These are phyloP conservation scores for Melanerpes aurifrons DNA, from an alignment of 2,113 vertebrate species.

Conservation along the genomic window DNA sequence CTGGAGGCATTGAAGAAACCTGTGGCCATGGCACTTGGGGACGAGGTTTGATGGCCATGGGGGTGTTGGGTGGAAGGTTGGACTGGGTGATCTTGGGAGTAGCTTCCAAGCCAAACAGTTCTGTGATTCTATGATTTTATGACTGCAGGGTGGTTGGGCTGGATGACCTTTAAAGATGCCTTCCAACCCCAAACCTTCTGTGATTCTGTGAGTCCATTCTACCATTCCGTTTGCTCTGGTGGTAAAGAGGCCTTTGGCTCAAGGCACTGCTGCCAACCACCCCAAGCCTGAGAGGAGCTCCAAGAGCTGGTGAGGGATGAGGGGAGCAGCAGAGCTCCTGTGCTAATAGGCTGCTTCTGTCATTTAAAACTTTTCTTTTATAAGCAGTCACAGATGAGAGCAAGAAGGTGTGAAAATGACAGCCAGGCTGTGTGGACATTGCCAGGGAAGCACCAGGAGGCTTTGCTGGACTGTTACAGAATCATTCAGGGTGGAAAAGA, in stretches of 20 bases:
- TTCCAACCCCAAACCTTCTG: neutral
- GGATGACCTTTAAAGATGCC: too few species aligned
- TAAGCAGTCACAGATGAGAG: neutral
- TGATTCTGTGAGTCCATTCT: neutral
- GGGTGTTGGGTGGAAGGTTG: too few species aligned
- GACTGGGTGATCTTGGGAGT: too few species aligned
- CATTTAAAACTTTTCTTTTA: neutral
- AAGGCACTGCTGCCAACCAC: accelerated
- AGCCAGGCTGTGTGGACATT: neutral
- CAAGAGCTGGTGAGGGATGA: accelerated
- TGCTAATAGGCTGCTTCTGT: neutral
- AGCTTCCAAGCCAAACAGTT: too few species aligned
- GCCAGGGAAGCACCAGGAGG: neutral
- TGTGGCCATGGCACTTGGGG: too few species aligned
- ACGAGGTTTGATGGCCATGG: too few species aligned
- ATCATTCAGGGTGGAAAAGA: neutral
- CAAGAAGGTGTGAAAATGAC: neutral
- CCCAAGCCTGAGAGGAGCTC: neutral
- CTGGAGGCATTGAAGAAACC: too few species aligned
- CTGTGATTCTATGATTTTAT: too few species aligned
- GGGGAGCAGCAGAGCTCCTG: neutral
- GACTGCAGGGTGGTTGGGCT: too few species aligned
- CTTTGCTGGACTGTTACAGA: neutral
- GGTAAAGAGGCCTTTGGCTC: neutral
- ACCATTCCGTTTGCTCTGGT: too few species aligned